Evolutionary conservation across 53 echinoderm and acorn worm species (phyloP), one percentile per base, ranked within the genome.

Genomic region (Pentamera pediparva): DNA sequence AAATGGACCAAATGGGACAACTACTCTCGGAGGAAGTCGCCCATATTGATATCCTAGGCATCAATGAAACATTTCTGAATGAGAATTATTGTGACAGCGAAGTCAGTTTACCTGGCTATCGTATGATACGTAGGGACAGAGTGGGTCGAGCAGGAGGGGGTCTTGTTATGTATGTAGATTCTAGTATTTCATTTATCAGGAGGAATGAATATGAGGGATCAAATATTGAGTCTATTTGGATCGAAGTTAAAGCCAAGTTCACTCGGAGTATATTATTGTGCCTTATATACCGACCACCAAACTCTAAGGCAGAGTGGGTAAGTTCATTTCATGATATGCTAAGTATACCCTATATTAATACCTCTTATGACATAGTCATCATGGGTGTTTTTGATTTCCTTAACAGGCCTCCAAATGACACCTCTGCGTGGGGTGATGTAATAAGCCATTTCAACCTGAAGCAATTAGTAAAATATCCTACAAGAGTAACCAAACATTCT

Each of bases 11-110:
- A 39, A 3, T 63, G 37, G 64, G 64, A 18, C 37, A 37, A 0
- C 39, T 63, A 2, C 17, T 63, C 37, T 6, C 24, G 6, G 38
- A 63, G 6, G 64, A 37, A 8, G 25, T 38, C 34, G n/a, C 20
- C 6, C 22, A 2, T 0, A 24, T 63, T 1, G 39, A 63, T 10
- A 63, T 63, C 18, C 18, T 63, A 32, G 64, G 21, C 20, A 63
- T 63, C 4, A 63, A 37, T 63, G 64, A 63, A 26, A 38, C 64
- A 32, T 61, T 61, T 11, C 39, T 64, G 39, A 39, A 64, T n/a
- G 64, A 64, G 39, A 64, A n/a, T 4, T 39, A 39, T 64, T 39
- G 15, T 33, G 39, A 37, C 25, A 37, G 25, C 25, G 64, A 64
- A 13, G 39, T 64, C 7, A 64, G 64, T 38, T 11, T 38, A 11